Evolutionary conservation across 1,140 invertebrate genomes (phyloP).

Genomic region (Heliconius nattereri): DNA sequence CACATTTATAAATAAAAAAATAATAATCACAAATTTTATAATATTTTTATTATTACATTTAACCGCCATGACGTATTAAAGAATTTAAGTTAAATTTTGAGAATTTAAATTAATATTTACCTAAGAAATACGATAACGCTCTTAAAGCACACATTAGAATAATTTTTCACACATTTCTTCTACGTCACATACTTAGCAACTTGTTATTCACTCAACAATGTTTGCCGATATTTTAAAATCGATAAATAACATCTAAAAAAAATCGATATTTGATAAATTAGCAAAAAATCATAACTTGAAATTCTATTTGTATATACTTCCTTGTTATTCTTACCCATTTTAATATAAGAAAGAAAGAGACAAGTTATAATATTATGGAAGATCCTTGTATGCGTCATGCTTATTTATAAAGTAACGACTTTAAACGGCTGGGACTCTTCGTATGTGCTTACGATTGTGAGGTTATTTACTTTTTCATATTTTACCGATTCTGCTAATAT

Average conservation of each 20-base stretch:
- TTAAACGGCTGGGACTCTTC: constrained; percentile 12
- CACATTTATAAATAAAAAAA: too few relatives aligned
- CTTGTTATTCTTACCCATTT: background rate
- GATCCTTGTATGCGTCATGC: constrained; percentile 28
- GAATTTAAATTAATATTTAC: background rate
- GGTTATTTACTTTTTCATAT: background rate
- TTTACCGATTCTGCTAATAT: background rate
- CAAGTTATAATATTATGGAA: constrained; percentile 13
- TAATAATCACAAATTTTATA: too few relatives aligned
- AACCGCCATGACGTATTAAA: too few relatives aligned
- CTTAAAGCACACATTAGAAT: background rate
- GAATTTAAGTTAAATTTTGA: background rate
- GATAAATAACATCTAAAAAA: background rate
- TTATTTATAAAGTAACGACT: constrained; percentile 26
- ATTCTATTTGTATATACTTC: background rate
- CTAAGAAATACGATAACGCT: background rate
- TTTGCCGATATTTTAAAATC: background rate
- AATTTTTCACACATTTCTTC: background rate
- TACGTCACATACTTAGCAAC: background rate
- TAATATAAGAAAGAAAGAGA: constrained; percentile 1
- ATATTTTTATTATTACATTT: too few relatives aligned
- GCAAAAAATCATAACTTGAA: background rate
- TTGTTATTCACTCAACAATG: constrained; percentile 2
- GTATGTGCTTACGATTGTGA: background rate
- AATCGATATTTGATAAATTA: constrained; percentile 1